Conservation (phyloP, 1,140 invertebrate genomes). For the Papilio xuthus region DNA sequence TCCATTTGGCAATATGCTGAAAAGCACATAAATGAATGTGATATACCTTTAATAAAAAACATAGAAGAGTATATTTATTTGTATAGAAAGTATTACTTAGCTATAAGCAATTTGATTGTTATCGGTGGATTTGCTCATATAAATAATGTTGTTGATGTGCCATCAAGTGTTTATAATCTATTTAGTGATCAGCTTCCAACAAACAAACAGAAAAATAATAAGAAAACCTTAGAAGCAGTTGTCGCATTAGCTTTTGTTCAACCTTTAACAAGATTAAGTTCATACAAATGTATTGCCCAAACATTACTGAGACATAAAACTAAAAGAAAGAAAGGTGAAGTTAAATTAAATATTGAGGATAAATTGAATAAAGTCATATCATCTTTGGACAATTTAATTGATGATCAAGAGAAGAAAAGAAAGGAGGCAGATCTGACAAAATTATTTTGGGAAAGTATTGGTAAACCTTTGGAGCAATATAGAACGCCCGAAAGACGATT, state of each 20-base stretch:
- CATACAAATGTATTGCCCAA: conserved; percentile 81
- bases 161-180: conserved; percentile 82
- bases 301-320: conserved; percentile 73
- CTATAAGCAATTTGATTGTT: conserved; percentile 89
- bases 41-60: conserved; percentile 86
- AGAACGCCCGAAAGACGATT: conserved; percentile 87
- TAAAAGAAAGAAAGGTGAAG: conserved; percentile 67
- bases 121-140: conserved; percentile 87
- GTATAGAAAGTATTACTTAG: conserved; percentile 88
- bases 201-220: conserved; percentile 82
- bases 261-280: conserved; percentile 83
- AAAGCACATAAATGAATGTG: conserved; percentile 83
- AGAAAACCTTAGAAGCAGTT: conserved; percentile 82
- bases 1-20: conserved; percentile 86
- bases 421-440: conserved; percentile 87
- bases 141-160: conserved; percentile 83
- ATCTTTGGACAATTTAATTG: conserved; percentile 84
- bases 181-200: conserved; percentile 82
- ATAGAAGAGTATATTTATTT: conserved; percentile 87
- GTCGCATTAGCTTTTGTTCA: conserved; percentile 83
- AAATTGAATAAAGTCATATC: conserved; percentile 74
- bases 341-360: conserved; percentile 70
- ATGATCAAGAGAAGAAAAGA: conserved; percentile 83
- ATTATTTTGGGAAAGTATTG: conserved; percentile 88
- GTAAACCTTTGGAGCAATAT: conserved; percentile 85